Evolutionary conservation across 2,113 vertebrate genomes (phyloP).

Genomic region (Cettia cetti): DNA sequence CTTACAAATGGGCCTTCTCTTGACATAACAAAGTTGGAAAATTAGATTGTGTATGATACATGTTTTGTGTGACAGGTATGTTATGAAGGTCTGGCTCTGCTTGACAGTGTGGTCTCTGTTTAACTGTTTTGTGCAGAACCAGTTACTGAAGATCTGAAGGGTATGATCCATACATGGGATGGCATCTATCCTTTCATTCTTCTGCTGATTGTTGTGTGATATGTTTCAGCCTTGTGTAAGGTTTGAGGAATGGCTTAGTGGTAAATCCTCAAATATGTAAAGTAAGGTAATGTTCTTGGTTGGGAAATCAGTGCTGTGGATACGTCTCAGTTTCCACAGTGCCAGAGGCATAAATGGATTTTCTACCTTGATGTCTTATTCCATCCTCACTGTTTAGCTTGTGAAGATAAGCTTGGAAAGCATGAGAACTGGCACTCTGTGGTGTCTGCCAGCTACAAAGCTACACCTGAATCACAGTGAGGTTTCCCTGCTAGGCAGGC

Average conservation of each 20-base stretch:
- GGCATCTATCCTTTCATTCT: not conserved
- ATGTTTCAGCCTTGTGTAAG: not conserved
- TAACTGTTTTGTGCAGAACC: not conserved
- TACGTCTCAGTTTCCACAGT: not conserved
- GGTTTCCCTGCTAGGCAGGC: not conserved
- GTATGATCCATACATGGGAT: accelerated
- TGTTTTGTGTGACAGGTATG: not conserved
- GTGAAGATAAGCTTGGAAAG: not conserved
- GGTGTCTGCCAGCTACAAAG: not conserved
- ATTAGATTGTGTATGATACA: accelerated
- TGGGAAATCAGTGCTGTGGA: not conserved
- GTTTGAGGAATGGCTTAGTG: not conserved
- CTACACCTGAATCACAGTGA: not conserved
- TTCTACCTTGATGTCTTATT: not conserved
- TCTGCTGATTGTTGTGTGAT: not conserved
- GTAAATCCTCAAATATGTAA: not conserved
- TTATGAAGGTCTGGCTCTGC: not conserved
- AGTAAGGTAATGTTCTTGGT: not conserved
- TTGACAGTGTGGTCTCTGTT: not conserved
- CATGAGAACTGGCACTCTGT: not conserved
- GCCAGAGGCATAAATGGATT: not conserved
- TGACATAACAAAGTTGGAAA: not conserved
- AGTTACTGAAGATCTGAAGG: not conserved
- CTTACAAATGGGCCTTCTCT: not conserved
- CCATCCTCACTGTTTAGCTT: not conserved